Conservation (phyloP, 2,113 vertebrate genomes). For the Thunnus maccoyii region DNA sequence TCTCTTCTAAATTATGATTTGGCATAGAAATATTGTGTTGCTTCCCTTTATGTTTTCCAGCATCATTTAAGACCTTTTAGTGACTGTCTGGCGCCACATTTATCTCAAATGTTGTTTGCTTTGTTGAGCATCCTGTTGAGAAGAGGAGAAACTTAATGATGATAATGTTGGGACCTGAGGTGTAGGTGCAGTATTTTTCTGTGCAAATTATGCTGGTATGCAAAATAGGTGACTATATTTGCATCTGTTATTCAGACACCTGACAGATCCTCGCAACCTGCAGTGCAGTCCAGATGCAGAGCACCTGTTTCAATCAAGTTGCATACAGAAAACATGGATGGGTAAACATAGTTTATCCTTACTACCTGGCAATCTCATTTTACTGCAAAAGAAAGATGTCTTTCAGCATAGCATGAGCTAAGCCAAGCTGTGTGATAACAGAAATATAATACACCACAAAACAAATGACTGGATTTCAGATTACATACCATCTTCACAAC, state of each 20-base stretch:
- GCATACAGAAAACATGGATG: constrained; percentile 51
- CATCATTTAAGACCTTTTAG: constrained; percentile 37
- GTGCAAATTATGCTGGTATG: constrained; percentile 50
- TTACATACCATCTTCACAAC: too few relatives aligned
- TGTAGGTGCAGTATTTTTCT: constrained; percentile 39
- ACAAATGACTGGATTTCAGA: not conserved
- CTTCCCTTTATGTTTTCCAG: constrained; percentile 14
- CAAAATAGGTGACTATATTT: constrained; percentile 71
- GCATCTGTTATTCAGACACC: constrained; percentile 71
- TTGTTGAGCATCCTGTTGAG: constrained; percentile 52
- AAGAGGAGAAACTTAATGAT: constrained; percentile 47
- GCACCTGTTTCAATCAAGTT: constrained; percentile 58
- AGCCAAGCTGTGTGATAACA: not conserved
- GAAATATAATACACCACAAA: not conserved
- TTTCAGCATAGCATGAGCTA: constrained; percentile 4
- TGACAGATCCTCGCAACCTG: constrained; percentile 66
- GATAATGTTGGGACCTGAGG: constrained; percentile 48
- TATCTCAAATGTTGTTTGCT: constrained; percentile 44
- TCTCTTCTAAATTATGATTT: constrained; percentile 10
- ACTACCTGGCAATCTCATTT: constrained; percentile 32
- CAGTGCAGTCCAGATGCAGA: constrained; percentile 46
- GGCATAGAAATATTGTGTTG: not conserved
- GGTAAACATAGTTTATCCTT: constrained; percentile 43
- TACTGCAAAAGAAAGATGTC: constrained; percentile 5
- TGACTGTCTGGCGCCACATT: constrained; percentile 33